phyloP scores from a whole-genome alignment of 1,140 invertebrate genomes.

The Cydia fagiglandana region DNA sequence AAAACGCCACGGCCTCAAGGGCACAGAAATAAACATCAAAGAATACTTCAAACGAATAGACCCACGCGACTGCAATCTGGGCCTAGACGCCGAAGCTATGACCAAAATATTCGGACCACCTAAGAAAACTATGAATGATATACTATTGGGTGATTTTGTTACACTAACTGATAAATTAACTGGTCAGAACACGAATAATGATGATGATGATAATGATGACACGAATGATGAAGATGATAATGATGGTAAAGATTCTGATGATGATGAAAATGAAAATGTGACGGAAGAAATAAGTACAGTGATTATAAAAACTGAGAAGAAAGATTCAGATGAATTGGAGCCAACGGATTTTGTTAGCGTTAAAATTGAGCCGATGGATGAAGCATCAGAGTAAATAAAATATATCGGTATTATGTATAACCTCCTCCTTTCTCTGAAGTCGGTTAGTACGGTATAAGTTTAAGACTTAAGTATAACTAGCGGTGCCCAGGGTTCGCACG shows the following conservation, averaged over 20 bases:
- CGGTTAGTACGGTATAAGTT: not conserved
- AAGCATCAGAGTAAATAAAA: conserved; percentile 22
- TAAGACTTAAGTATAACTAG: not conserved
- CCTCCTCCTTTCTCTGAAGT: too few species aligned
- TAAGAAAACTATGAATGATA: conserved; percentile 47
- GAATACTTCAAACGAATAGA: conserved; percentile 64
- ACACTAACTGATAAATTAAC: conserved; percentile 42
- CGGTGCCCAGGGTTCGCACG: too few species aligned
- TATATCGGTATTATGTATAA: not conserved
- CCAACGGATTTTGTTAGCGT: conserved; percentile 70
- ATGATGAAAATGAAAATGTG: conserved; percentile 39
- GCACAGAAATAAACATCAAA: conserved; percentile 51
- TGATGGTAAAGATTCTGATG: conserved; percentile 44
- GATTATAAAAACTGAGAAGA: conserved; percentile 34
- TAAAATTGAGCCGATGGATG: conserved; percentile 65
- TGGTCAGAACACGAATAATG: not conserved
- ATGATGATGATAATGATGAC: conserved; percentile 40
- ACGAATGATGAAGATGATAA: conserved; percentile 35
- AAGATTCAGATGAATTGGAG: conserved; percentile 44
- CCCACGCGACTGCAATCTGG: conserved; percentile 65
- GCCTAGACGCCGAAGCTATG: conserved; percentile 65
- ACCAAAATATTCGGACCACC: conserved; percentile 68
- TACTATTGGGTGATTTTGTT: conserved; percentile 53
- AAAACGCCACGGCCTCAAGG: conserved; percentile 62
- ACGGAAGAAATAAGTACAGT: conserved; percentile 34